These are phyloP conservation scores for Aporophyla lueneburgensis DNA, from an alignment of 2,888 invertebrate species.

Conservation along the genomic window DNA sequence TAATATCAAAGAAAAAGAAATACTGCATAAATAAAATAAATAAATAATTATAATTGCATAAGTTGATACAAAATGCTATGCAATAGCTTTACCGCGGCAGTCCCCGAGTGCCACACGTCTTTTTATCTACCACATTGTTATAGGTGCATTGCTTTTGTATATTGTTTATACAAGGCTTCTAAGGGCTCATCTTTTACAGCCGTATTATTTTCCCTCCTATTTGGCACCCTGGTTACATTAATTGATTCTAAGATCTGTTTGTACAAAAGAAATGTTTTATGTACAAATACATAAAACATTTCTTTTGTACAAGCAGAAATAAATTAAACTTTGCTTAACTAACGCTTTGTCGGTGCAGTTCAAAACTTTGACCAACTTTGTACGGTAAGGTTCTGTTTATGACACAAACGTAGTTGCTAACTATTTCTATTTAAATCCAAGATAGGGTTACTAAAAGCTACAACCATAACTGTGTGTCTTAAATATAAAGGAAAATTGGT, in stretches of 20 bases:
- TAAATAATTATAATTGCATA: too few species aligned
- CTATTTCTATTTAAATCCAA: background rate
- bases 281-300: too few species aligned
- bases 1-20: too few species aligned
- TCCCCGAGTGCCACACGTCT: too few species aligned
- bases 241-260: background rate
- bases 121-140: too few species aligned
- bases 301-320: background rate
- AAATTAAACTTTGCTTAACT: background rate
- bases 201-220: background rate
- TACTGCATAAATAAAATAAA: too few species aligned
- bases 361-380: conserved; percentile 22
- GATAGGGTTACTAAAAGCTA: background rate
- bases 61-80: too few species aligned
- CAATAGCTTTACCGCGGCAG: too few species aligned
- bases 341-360: background rate
- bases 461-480: background rate
- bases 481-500: too few species aligned
- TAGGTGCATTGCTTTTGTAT: too few species aligned
- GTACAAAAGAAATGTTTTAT: too few species aligned
- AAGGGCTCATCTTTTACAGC: background rate
- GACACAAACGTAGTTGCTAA: conserved; percentile 4
- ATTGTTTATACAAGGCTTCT: background rate
- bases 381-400: conserved; percentile 19
- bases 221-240: background rate